Evolutionary conservation across 2,797 vertebrate genomes (phyloP), one percentile per base, ranked within the genome.

Genomic region (Bucorvus abyssinicus): DNA sequence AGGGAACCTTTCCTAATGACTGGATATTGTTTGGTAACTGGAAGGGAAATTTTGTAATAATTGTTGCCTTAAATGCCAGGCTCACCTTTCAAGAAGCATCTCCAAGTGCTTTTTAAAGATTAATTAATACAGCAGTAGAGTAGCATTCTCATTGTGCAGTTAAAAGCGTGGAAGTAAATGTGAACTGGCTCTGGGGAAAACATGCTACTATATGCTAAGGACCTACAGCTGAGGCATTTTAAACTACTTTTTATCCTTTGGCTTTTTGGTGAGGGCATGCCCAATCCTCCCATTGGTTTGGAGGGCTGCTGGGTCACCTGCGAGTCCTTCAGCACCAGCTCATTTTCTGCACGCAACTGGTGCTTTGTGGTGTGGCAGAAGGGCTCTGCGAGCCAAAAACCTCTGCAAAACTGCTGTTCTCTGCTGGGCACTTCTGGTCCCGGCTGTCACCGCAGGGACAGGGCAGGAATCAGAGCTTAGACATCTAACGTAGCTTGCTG

Each of bases 261-360:
- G 12, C 18, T 82, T 84, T 60, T 79, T 63, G n/a, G n/a, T 65
- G 74, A 89, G 70, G 50, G 16, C 27, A 14, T 53, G 60, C 8
- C 59, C 36, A 26, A 40, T 63, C 30, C 50, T 61, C 12, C 47
- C 32, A 0, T 5, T 34, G 75, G 7, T 90, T 81, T 89, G 70
- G 32, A 75, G 81, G 20, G 74, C 61, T 64, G 53, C 73, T 91
- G 0, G 0, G 36, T 84, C 80, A 75, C 85, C 87, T 76, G 87
- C 0, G 0, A 21, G 47, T 22, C 64, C 71, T 82, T 38, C 34
- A 9, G 69, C 60, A 44, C 36, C 69, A 70, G 77, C 47, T 68
- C 1, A 0, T 13, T 76, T 63, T 47, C 70, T 34, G 47, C 69
- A n/a, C 0, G 0, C 2, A 5, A 7, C 40, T 0, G 0, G 6